Conservation (phyloP, 1,140 invertebrate species). For the Drosophila littoralis region DNA sequence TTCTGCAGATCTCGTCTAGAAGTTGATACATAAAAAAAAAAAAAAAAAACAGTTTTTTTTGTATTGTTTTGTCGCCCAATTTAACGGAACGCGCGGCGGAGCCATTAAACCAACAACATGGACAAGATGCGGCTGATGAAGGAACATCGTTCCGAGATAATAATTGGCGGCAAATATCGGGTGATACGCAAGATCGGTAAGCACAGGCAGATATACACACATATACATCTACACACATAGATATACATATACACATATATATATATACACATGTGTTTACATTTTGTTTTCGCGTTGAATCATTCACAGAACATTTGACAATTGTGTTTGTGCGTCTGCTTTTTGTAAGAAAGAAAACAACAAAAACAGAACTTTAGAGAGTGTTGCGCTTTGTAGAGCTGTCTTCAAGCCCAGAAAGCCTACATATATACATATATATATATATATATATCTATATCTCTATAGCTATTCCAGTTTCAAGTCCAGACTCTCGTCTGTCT, state of each 20-base stretch:
- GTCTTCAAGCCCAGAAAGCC: no score
- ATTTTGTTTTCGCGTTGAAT: neutral
- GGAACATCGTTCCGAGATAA: slow-evolving; percentile 87
- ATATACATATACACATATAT: neutral
- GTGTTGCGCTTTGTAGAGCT: no score
- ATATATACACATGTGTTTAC: neutral
- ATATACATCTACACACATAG: neutral
- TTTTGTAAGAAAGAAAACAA: no score
- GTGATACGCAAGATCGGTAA: slow-evolving; percentile 96
- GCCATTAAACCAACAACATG: slow-evolving; percentile 60
- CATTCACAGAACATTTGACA: neutral
- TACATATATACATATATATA: no score
- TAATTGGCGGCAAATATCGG: slow-evolving; percentile 96
- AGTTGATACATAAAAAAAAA: slow-evolving; percentile 1
- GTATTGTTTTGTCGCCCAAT: slow-evolving; percentile 1
- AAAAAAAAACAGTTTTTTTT: slow-evolving; percentile 3
- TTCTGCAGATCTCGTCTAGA: slow-evolving; percentile 14
- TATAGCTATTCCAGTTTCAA: no score
- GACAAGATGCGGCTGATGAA: slow-evolving; percentile 79
- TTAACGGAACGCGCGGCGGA: slow-evolving; percentile 12
- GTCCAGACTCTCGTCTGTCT: no score
- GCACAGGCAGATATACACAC: neutral
- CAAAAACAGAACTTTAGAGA: no score
- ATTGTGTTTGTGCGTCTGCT: no score
- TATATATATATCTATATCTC: no score